Evolutionary conservation across 2,797 vertebrate species (phyloP).

Genomic region (Danio albolineatus): DNA sequence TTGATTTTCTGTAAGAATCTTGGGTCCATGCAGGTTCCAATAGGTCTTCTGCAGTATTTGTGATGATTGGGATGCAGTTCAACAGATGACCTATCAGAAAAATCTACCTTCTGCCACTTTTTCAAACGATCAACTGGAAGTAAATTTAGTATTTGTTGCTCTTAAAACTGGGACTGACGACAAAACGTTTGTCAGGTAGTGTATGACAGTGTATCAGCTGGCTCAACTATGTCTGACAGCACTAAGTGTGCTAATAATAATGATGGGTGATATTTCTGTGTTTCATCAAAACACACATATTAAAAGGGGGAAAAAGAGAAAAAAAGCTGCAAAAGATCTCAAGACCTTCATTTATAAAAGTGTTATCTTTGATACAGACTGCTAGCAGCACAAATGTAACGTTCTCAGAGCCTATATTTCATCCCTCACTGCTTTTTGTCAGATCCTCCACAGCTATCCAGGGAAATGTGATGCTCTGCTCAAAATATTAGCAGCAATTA

Average conservation of each 20-base stretch:
- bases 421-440: constrained; percentile 31
- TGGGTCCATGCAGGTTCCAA: too few relatives aligned
- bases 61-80: too few relatives aligned
- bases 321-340: background rate
- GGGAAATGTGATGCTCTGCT: constrained; percentile 36
- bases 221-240: background rate
- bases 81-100: too few relatives aligned
- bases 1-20: too few relatives aligned
- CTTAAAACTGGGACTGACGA: too few relatives aligned
- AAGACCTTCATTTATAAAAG: background rate
- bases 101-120: too few relatives aligned
- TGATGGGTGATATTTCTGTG: background rate
- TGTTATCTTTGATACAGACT: background rate
- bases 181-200: too few relatives aligned
- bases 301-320: background rate
- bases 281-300: background rate
- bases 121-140: too few relatives aligned
- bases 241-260: background rate
- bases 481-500: constrained; percentile 45
- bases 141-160: too few relatives aligned
- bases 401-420: background rate
- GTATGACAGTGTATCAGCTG: too few relatives aligned
- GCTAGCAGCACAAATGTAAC: background rate
- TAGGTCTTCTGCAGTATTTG: too few relatives aligned
- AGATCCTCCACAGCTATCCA: constrained; percentile 34